These are phyloP conservation scores for Perizoma affinitatum DNA, from an alignment of 2,888 invertebrate species.

Conservation along the genomic window DNA sequence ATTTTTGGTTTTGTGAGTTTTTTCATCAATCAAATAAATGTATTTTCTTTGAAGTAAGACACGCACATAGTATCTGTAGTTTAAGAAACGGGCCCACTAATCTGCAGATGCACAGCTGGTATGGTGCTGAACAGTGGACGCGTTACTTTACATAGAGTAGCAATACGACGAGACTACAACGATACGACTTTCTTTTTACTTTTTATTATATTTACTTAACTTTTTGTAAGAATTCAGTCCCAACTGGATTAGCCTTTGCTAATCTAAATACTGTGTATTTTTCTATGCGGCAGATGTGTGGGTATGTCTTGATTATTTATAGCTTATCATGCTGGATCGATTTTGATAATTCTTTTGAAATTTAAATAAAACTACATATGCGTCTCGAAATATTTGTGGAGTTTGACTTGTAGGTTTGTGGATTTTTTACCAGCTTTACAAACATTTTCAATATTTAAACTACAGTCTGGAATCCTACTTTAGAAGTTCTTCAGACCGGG, in stretches of 20 bases:
- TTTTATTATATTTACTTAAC: slow-evolving; percentile 42
- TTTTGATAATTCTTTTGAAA: slow-evolving; percentile 27
- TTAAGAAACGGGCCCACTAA: slow-evolving; percentile 14
- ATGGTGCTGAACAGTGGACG: background rate
- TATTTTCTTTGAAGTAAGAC: slow-evolving; percentile 10
- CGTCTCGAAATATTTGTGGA: slow-evolving; percentile 12
- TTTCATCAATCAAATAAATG: background rate
- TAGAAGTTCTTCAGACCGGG: too few species aligned
- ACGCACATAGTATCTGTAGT: slow-evolving; percentile 14
- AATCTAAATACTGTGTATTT: slow-evolving; percentile 48
- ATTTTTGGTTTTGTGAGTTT: too few species aligned
- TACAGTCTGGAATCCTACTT: background rate
- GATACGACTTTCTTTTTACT: slow-evolving; percentile 57
- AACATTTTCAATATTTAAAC: slow-evolving; percentile 13
- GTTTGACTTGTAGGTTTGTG: slow-evolving; percentile 11
- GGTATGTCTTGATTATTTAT: slow-evolving; percentile 27
- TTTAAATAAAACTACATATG: slow-evolving; percentile 7
- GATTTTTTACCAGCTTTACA: slow-evolving; percentile 5
- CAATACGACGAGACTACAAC: slow-evolving; percentile 48
- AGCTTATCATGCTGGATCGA: slow-evolving; percentile 29
- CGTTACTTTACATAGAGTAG: slow-evolving; percentile 12
- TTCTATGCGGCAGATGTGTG: slow-evolving; percentile 46
- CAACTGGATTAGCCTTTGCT: slow-evolving; percentile 44
- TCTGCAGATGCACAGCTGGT: background rate
- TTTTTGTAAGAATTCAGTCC: slow-evolving; percentile 46